A percentile compares a stretch with the other conserved stretches of the same genome.
These are phyloP conservation scores for Tetramorium parvispinum DNA, from an alignment of 1,140 invertebrate species.

Conservation along the genomic window DNA sequence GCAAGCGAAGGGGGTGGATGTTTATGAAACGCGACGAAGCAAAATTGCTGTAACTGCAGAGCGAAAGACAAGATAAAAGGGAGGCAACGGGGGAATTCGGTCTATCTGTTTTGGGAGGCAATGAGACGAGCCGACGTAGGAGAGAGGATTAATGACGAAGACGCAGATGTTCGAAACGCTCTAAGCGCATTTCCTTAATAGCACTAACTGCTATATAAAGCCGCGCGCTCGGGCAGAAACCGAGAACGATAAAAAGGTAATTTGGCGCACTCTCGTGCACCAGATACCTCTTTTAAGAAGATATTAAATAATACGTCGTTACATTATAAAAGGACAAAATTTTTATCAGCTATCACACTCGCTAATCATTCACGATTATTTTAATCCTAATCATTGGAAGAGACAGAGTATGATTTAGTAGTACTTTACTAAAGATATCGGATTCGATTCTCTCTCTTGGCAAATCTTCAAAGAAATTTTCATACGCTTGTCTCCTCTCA, in stretches of 20 bases:
- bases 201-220: conserved; percentile 56
- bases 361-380: too few relatives aligned
- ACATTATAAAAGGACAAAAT: neutral
- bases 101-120: conserved; percentile 56
- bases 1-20: conserved; percentile 68
- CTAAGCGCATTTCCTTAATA: conserved; percentile 61
- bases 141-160: conserved; percentile 58
- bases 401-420: too few relatives aligned
- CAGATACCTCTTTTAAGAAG: conserved; percentile 9
- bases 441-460: too few relatives aligned
- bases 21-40: conserved; percentile 73
- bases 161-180: conserved; percentile 60
- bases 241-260: conserved; percentile 39
- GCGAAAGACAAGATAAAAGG: conserved; percentile 56
- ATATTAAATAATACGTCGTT: conserved; percentile 29
- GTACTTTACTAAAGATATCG: too few relatives aligned
- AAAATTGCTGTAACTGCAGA: conserved; percentile 59
- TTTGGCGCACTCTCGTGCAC: conserved; percentile 11
- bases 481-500: too few relatives aligned
- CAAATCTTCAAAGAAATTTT: too few relatives aligned
- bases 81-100: neutral
- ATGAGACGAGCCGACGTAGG: conserved; percentile 48
- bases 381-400: too few relatives aligned
- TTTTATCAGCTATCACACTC: neutral
- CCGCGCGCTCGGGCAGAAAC: conserved; percentile 22